A percentile compares a stretch with the other conserved stretches of the same genome.
Conservation (phyloP, 2,888 invertebrate genomes). For the Synanthedon formicaeformis region DNA sequence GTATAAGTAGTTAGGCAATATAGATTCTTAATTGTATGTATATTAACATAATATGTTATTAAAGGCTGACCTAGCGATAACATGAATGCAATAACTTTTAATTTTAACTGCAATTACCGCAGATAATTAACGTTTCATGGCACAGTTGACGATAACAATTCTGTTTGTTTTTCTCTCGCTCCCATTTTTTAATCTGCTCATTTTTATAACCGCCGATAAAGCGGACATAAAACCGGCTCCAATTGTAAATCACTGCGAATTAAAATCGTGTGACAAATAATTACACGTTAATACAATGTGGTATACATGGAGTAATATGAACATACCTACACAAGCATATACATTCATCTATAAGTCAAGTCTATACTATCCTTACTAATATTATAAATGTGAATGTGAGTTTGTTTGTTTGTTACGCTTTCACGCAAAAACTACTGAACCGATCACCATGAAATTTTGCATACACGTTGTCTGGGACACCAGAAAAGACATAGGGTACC, state of each 20-base stretch:
- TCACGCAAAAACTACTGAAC: too few relatives aligned
- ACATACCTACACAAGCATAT: too few relatives aligned
- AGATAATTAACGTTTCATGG: conserved; percentile 53
- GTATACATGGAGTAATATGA: too few relatives aligned
- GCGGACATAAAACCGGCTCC: not conserved
- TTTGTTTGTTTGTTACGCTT: too few relatives aligned
- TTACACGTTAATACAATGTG: too few relatives aligned
- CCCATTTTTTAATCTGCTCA: conserved; percentile 13
- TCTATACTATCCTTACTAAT: too few relatives aligned
- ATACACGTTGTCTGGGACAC: too few relatives aligned
- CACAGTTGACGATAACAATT: conserved; percentile 33
- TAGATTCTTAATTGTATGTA: not conserved
- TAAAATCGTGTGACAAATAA: not conserved
- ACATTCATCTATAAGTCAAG: too few relatives aligned
- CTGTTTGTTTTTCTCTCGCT: conserved; percentile 11
- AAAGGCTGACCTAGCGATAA: conserved; percentile 23
- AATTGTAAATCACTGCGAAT: not conserved
- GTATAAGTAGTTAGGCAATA: too few relatives aligned
- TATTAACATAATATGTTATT: not conserved
- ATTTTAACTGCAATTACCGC: conserved; percentile 58
- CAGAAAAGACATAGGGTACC: too few relatives aligned
- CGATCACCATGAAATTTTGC: too few relatives aligned
- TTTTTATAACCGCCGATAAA: conserved; percentile 12
- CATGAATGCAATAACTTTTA: conserved; percentile 49
- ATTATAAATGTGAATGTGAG: too few relatives aligned